Base-by-base conservation (phyloP, 2,113 vertebrate genomes). In the Laticauda colubrina region DNA sequence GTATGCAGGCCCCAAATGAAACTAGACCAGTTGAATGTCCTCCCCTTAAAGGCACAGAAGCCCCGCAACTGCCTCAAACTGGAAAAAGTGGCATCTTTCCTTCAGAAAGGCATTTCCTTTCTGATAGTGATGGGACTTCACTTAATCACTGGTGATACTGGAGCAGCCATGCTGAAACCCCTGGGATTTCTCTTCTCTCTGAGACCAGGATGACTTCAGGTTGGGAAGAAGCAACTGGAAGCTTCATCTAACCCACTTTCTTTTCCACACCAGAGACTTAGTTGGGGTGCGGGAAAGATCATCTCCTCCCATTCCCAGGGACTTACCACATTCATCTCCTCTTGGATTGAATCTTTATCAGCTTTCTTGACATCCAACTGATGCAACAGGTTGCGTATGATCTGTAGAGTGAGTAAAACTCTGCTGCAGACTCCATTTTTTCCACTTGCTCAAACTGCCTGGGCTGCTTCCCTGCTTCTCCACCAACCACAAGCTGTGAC, bases 271-370 rank as follows among this genome's bases (percentile, higher is more conserved):
- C 87, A 24, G 87, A 34, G 2, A 39, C n/a, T 6, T 39, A 34
- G 34, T 8, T 39, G 15, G 34, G 69, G 2, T 39, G 69, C 6
- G 34, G 15, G 15, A 21, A 21, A 39, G 18, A 81, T 20, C 34
- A 1, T 29, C 48, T n/a, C 29, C 51, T 34, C 26, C 87, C 11
- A 8, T n/a, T 21, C 53, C 51, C 5, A 14, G 5, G 7, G 26
- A 91, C 96, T 96, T 85, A 97, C 96, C 93, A 92, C 94, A 20
- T 87, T 94, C 93, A 97, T 89, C 69, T 96, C 94, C 91, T 96
- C 51, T 64, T 96, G 91, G 51, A 97, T 54, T 5, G 12, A 53
- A 7, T 3, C 94, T 53, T 94, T 96, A 88, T 97, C 95, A 2
- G 59, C 96, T 88, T 97, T 97, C 43, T 85, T 95, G 90, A 21